A percentile compares a stretch with the other conserved stretches of the same genome.
Evolutionary conservation across 2,113 vertebrate genomes (phyloP).

Genomic region (Psammodynastes pulverulentus): DNA sequence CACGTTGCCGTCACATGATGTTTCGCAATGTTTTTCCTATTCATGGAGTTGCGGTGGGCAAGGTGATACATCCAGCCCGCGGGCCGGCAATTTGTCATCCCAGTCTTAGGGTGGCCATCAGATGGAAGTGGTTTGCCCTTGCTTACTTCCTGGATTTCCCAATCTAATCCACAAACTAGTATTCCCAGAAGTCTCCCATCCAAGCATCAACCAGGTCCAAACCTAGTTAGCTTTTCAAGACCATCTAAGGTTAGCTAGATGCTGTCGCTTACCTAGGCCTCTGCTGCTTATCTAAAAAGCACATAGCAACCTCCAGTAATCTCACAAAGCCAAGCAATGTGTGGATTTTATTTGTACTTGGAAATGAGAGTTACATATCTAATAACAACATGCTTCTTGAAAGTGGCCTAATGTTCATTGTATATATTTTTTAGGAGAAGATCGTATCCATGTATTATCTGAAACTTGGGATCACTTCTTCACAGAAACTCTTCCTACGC

Average conservation of each 20-base stretch:
- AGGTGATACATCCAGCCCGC: too few relatives aligned
- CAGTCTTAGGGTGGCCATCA: not conserved
- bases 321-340: not conserved
- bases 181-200: not conserved
- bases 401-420: not conserved
- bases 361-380: not conserved
- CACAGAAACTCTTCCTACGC: conserved; percentile 89
- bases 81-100: too few relatives aligned
- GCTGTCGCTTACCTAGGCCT: not conserved
- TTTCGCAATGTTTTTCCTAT: too few relatives aligned
- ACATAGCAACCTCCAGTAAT: not conserved
- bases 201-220: not conserved
- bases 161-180: not conserved
- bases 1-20: too few relatives aligned
- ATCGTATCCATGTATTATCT: conserved; percentile 78
- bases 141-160: not conserved
- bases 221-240: not conserved
- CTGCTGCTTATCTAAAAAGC: not conserved
- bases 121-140: not conserved
- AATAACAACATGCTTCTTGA: not conserved
- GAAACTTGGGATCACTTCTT: conserved; percentile 90
- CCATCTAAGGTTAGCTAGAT: not conserved
- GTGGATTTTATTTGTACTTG: not conserved
- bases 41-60: too few relatives aligned
- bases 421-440: conserved; percentile 72